Evolutionary conservation across 2,113 vertebrate genomes (phyloP), one percentile per base, ranked within the genome.

Genomic region (Leptobrachium ailaonicum): DNA sequence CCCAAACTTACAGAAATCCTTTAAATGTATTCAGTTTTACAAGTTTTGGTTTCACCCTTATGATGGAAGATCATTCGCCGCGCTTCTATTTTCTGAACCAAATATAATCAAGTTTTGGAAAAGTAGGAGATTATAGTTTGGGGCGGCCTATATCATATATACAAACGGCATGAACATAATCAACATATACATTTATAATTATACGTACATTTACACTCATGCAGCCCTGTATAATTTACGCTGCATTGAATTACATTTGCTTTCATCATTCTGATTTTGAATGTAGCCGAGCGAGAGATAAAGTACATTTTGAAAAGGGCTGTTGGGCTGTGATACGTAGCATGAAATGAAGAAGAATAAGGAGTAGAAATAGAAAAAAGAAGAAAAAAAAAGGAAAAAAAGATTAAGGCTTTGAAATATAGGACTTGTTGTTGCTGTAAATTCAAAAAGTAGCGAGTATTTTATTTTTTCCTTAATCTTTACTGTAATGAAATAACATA

Each of bases 91-190:
- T 62, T 74, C 62, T 68, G 42, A 75, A 20, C 73, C 75, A 64
- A 81, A 75, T 75, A 72, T 75, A 75, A 74, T 75, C 64, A 64
- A 69, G 79, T 74, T 75, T 81, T 42, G 54, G 82, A 87, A 89
- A 90, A 88, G 2, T 45, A 85, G 83, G 80, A 85, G 86, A 89
- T 90, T 90, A 73, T 87, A 89, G 85, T 32, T 73, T 69, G 75
- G 73, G 50, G 47, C 41, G 71, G 70, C 45, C 50, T 73, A 74
- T 41, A 75, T 69, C 64, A 45, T 58, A 58, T 73, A 72, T 66
- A 80, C 45, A 80, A 66, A 74, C 71, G 0, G 83, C 82, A 81
- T 83, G 53, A 84, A 87, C 83, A 84, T 73, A 83, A 81, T 83
- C 47, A 84, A 87, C 83, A 84, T 73, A 83, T 75, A 75, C 72